phyloP scores from a whole-genome alignment of 2,888 invertebrate species.

The Ochlodes sylvanus region DNA sequence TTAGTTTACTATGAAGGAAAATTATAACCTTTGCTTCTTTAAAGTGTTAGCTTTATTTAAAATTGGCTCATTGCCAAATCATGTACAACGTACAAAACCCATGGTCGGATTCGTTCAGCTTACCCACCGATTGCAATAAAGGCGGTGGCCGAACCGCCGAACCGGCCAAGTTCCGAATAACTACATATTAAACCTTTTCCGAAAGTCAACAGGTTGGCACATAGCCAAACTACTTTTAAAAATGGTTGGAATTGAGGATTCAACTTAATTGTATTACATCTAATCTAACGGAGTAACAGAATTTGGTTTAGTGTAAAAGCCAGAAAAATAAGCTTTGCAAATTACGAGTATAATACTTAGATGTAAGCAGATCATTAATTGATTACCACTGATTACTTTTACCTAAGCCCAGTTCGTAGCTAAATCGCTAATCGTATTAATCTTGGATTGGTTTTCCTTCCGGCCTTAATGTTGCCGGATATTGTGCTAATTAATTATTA shows the following conservation, averaged over 20 bases:
- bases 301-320: no score
- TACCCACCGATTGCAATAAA: slow-evolving; percentile 19
- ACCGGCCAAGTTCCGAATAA: slow-evolving; percentile 31
- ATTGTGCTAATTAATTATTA: slow-evolving; percentile 13
- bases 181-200: slow-evolving; percentile 29
- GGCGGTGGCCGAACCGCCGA: slow-evolving; percentile 23
- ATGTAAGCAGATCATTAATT: background rate
- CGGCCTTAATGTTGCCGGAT: slow-evolving; percentile 8
- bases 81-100: slow-evolving; percentile 26
- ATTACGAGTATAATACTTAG: background rate
- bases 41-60: slow-evolving; percentile 1
- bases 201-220: slow-evolving; percentile 73
- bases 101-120: slow-evolving; percentile 24
- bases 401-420: background rate
- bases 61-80: slow-evolving; percentile 29
- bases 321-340: background rate
- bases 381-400: slow-evolving; percentile 5
- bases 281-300: no score
- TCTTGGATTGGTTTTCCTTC: slow-evolving; percentile 17
- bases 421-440: slow-evolving; percentile 11
- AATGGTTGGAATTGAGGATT: no score
- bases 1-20: no score
- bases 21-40: background rate
- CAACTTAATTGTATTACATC: no score
- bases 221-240: slow-evolving; percentile 50